Conservation (phyloP, 2,888 invertebrate genomes). For the Mythimna lalbum region DNA sequence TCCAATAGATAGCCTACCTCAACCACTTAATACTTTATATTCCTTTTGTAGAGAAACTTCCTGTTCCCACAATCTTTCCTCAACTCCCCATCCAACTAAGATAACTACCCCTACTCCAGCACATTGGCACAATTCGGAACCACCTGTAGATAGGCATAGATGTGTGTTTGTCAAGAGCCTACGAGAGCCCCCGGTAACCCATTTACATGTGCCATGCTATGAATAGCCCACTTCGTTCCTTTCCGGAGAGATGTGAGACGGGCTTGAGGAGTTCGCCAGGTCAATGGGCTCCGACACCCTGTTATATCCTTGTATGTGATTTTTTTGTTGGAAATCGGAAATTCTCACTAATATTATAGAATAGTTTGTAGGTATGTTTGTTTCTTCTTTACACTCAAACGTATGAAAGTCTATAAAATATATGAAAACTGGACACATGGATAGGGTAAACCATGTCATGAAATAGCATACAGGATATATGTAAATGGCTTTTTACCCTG, state of each 20-base stretch:
- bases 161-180: constrained; percentile 33
- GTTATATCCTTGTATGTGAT: constrained; percentile 24
- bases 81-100: neutral
- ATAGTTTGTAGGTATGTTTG: too few species aligned
- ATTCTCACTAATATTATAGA: neutral
- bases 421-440: too few species aligned
- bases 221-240: constrained; percentile 53
- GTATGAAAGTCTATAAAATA: too few species aligned
- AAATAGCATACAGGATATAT: too few species aligned
- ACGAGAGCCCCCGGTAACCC: constrained; percentile 54
- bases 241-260: constrained; percentile 31
- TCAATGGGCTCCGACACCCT: constrained; percentile 38
- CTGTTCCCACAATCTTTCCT: neutral
- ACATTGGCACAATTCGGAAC: constrained; percentile 38
- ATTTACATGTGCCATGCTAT: constrained; percentile 52
- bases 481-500: too few species aligned
- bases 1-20: neutral
- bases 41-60: neutral
- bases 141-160: constrained; percentile 44
- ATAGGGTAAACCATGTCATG: too few species aligned
- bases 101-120: neutral
- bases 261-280: constrained; percentile 40
- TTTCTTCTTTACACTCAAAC: too few species aligned
- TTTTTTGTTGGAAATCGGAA: neutral
- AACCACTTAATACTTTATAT: neutral